Base-by-base conservation (phyloP, 1,140 invertebrate species). In the Drosophila suzukii region DNA sequence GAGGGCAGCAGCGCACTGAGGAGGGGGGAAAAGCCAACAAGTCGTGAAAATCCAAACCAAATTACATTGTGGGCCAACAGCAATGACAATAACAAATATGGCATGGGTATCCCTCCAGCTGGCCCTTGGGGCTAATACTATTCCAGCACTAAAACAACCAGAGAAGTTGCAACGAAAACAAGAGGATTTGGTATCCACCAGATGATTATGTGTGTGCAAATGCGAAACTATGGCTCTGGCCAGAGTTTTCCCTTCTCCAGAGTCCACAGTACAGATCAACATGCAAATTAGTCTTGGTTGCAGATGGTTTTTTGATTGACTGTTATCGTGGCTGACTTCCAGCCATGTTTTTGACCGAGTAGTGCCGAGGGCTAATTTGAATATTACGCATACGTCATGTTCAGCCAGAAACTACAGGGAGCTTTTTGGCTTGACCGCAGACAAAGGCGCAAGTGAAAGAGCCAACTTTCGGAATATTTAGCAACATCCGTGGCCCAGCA, bases 271-370 rank as follows among this genome's bases (percentile, higher is more conserved):
- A 6, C 17, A 61, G 57, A 71, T 83, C 67, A 73, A 62, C 62
- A 88, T 88, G 83, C 79, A 88, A 89, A 88, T 88, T 88, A 82
- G 65, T 47, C 76, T 60, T 50, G 51, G 10, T 17, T 44, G 75
- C 76, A 89, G 83, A 88, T 88, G 79, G 67, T 61, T 89, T 88
- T 89, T 83, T 89, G 83, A 88, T 89, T 88, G 79, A 73, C 65
- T 75, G 74, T 66, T 73, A 56, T 74, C 61, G n/a, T 56, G 65
- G 71, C 65, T 58, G 55, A 57, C 77, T 68, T 43, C 20, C 65
- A 58, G 68, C 44, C 67, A 41, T 57, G 34, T 39, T 49, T 41
- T 13, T 27, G 20, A 50, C 63, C 17, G 34, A 20, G 53, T 36
- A 20, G 53, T 46, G 32, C 53, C 11, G 3, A 6, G 0, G 38